Base-by-base conservation (phyloP, 2,888 invertebrate species). In the Tortrix viridana region DNA sequence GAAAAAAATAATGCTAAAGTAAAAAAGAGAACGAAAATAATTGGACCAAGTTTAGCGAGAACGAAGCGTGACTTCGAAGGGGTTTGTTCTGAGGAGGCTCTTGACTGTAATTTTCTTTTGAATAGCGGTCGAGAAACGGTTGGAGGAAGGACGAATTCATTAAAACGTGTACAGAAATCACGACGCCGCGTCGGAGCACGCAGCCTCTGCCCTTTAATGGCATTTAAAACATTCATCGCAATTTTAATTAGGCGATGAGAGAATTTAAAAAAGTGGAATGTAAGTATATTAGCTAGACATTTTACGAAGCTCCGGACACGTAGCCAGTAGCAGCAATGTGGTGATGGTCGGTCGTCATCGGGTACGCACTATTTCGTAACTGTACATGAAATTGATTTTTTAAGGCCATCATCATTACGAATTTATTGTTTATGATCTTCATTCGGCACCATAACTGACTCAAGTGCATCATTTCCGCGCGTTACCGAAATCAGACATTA, bases 61-160 rank as follows among this genome's bases (percentile, higher is more conserved):
- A 80, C 80, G 83, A 79, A 88, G 86, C 88, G 85, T 88, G 88
- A 87, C 86, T 88, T 77, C 76, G 82, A 87, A 89, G 87, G 88
- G 88, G 85, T 84, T 90, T 87, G 85, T 86, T 85, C 84, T 84
- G 80, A 84, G 81, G 80, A 88, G 83, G 78, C 81, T 85, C 86
- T 85, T 75, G 75, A 82, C 84, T 85, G 83, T 87, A 88, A 89
- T 90, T 89, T 89, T 88, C 86, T 86, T 88, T 86, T 85, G 85
- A 87, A 87, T 84, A 79, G 84, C 85, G 83, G 78, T 82, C 77
- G 83, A 85, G 79, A 75, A 83, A 79, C 81, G 80, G 77, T 81
- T 78, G 77, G 75, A 79, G 77, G 79, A 86, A 88, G 85, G 86
- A 84, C 85, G 84, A 86, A 86, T 85, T 88, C 85, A 88, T 86